These are phyloP conservation scores for Auanema sp. DNA, from an alignment of 2,888 invertebrate species.

Conservation along the genomic window DNA sequence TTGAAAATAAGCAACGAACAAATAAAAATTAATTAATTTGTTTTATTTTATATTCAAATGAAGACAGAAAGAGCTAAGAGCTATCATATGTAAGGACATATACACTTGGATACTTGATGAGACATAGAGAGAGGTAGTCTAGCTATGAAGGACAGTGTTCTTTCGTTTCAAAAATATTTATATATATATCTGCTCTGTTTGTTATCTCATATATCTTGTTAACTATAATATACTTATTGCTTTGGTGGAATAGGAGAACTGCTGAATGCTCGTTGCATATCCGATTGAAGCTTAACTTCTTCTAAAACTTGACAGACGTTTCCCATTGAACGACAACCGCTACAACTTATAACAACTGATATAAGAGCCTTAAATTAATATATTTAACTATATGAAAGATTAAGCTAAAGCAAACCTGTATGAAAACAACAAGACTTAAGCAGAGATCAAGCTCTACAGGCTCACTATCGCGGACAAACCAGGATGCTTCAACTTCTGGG, in stretches of 20 bases:
- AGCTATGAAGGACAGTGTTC: too few relatives aligned
- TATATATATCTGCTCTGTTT: too few relatives aligned
- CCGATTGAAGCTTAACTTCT: slow-evolving; percentile 13
- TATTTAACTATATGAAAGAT: neutral
- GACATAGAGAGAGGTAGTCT: too few relatives aligned
- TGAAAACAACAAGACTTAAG: slow-evolving; percentile 7
- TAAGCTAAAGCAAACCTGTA: slow-evolving; percentile 14
- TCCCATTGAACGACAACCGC: slow-evolving; percentile 16
- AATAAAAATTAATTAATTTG: too few relatives aligned
- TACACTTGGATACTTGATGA: too few relatives aligned
- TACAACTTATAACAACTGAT: slow-evolving; percentile 8
- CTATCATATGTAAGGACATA: too few relatives aligned
- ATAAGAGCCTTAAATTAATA: slow-evolving; percentile 13
- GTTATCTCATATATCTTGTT: too few relatives aligned
- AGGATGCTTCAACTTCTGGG: slow-evolving; percentile 12
- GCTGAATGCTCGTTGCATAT: slow-evolving; percentile 15
- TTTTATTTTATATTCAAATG: too few relatives aligned
- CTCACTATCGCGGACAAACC: slow-evolving; percentile 14
- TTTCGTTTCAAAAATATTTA: too few relatives aligned
- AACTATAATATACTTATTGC: neutral
- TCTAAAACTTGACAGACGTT: slow-evolving; percentile 14
- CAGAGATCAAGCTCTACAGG: slow-evolving; percentile 13
- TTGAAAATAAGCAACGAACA: too few relatives aligned
- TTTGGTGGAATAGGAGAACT: slow-evolving; percentile 10
- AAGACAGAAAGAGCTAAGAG: too few relatives aligned